Percentiles rank a stretch among this genome's conserved stretches.
Conservation (phyloP, 2,113 vertebrate species). For the Boleophthalmus pectinirostris region DNA sequence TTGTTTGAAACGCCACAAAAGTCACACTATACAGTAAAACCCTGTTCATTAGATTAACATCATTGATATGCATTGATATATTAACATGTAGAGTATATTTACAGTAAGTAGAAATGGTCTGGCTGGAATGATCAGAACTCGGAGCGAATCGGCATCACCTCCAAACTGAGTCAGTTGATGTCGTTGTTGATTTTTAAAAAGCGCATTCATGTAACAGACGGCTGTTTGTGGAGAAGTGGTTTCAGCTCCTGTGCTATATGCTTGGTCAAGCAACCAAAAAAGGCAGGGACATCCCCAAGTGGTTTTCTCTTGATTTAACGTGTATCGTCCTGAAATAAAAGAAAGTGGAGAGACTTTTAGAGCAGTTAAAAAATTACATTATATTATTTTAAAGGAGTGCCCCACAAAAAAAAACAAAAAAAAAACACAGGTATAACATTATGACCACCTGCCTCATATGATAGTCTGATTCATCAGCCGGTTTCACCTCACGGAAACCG, state of each 20-base stretch:
- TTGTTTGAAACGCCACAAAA: conserved; percentile 69
- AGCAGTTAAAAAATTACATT: conserved; percentile 23
- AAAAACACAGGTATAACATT: conserved; percentile 28
- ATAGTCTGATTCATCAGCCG: too few species aligned
- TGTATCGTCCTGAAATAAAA: conserved; percentile 62
- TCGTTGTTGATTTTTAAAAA: conserved; percentile 57
- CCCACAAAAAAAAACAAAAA: conserved; percentile 56
- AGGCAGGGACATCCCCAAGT: conserved; percentile 74
- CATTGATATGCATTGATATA: conserved; percentile 77
- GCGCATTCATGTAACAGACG: conserved; percentile 61
- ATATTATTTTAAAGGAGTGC: conserved; percentile 38
- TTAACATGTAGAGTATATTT: conserved; percentile 75
- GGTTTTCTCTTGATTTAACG: conserved; percentile 76
- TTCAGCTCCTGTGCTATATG: conserved; percentile 75
- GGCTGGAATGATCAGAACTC: conserved; percentile 72
- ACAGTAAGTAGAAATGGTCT: conserved; percentile 72
- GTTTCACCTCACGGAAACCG: too few species aligned
- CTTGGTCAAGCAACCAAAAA: conserved; percentile 76
- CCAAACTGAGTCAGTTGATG: conserved; percentile 50
- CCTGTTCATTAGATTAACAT: conserved; percentile 76
- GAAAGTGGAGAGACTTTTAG: conserved; percentile 24
- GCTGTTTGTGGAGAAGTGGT: conserved; percentile 59
- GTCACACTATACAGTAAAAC: conserved; percentile 78
- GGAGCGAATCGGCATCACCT: conserved; percentile 56
- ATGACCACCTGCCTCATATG: neutral